Evolutionary conservation across 1,140 invertebrate genomes (phyloP).

Genomic region (Drosophila varians): DNA sequence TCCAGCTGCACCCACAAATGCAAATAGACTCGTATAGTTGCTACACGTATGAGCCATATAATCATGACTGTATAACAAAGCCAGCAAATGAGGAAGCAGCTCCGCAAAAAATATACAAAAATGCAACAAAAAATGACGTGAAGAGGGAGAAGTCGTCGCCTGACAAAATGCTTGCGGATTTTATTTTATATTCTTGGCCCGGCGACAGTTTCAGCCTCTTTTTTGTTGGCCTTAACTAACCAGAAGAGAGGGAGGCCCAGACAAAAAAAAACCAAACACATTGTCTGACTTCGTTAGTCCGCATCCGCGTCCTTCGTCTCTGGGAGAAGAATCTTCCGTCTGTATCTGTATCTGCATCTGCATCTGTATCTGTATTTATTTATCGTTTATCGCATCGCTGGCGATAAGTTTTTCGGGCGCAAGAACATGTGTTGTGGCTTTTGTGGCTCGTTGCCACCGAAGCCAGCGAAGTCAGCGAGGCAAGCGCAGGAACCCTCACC

Average conservation of each 20-base stretch:
- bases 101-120: not conserved
- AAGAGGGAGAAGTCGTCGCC: slow-evolving; percentile 54
- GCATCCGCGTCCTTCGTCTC: slow-evolving; percentile 9
- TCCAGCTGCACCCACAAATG: slow-evolving; percentile 56
- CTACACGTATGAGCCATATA: slow-evolving; percentile 36
- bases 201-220: slow-evolving; percentile 58
- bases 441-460: slow-evolving; percentile 61
- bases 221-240: slow-evolving; percentile 53
- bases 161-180: slow-evolving; percentile 70
- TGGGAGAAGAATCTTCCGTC: not conserved
- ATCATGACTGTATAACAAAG: slow-evolving; percentile 51
- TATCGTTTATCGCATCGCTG: slow-evolving; percentile 80
- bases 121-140: slow-evolving; percentile 8
- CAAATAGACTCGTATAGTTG: slow-evolving; percentile 44
- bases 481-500: slow-evolving; percentile 21
- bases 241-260: slow-evolving; percentile 13
- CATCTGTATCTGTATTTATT: slow-evolving; percentile 62
- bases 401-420: slow-evolving; percentile 83
- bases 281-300: slow-evolving; percentile 66
- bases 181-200: slow-evolving; percentile 62
- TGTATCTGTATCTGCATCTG: slow-evolving; percentile 4
- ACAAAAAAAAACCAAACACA: slow-evolving; percentile 49
- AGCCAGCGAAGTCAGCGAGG: slow-evolving; percentile 1
- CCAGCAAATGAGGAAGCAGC: slow-evolving; percentile 50
- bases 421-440: slow-evolving; percentile 81